These are phyloP conservation scores for Leptobrachium ailaonicum DNA, from an alignment of 2,113 vertebrate species.

Conservation along the genomic window DNA sequence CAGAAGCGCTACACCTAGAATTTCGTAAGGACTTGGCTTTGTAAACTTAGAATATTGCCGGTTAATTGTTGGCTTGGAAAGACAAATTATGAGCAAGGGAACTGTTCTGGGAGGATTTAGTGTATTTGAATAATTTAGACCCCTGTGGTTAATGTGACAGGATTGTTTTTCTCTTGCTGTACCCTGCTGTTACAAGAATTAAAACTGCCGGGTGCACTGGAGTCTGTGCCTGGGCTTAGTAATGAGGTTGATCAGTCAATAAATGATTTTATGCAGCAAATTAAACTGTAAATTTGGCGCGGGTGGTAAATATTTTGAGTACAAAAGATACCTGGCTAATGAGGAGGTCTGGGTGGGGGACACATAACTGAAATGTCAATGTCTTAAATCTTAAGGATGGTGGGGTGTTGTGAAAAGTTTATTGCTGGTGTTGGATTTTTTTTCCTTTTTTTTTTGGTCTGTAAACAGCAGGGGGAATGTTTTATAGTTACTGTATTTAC, in stretches of 20 bases:
- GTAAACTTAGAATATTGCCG: slow-evolving; percentile 91
- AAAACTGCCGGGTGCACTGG: slow-evolving; percentile 75
- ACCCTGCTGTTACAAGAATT: slow-evolving; percentile 90
- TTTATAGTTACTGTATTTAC: slow-evolving; percentile 53
- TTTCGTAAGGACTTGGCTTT: slow-evolving; percentile 84
- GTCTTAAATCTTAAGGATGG: slow-evolving; percentile 70
- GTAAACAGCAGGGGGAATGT: slow-evolving; percentile 54
- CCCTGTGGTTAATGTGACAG: slow-evolving; percentile 91
- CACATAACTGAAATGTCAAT: slow-evolving; percentile 72
- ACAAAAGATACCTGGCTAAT: slow-evolving; percentile 78
- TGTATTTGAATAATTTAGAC: slow-evolving; percentile 99
- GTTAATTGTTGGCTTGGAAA: slow-evolving; percentile 94
- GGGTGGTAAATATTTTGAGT: slow-evolving; percentile 85
- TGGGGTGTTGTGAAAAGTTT: slow-evolving; percentile 61
- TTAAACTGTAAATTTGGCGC: slow-evolving; percentile 82
- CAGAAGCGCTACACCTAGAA: slow-evolving; percentile 14
- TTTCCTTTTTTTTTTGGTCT: slow-evolving; percentile 27
- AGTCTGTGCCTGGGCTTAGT: slow-evolving; percentile 74
- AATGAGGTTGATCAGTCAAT: slow-evolving; percentile 91
- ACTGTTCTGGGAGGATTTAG: slow-evolving; percentile 89
- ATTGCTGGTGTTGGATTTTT: slow-evolving; percentile 52
- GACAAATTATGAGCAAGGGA: slow-evolving; percentile 94
- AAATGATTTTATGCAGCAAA: slow-evolving; percentile 85
- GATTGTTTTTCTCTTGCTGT: slow-evolving; percentile 91
- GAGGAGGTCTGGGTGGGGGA: slow-evolving; percentile 65